phyloP scores from a whole-genome alignment of 2,888 invertebrate genomes.

The Yponomeuta plumbellus region DNA sequence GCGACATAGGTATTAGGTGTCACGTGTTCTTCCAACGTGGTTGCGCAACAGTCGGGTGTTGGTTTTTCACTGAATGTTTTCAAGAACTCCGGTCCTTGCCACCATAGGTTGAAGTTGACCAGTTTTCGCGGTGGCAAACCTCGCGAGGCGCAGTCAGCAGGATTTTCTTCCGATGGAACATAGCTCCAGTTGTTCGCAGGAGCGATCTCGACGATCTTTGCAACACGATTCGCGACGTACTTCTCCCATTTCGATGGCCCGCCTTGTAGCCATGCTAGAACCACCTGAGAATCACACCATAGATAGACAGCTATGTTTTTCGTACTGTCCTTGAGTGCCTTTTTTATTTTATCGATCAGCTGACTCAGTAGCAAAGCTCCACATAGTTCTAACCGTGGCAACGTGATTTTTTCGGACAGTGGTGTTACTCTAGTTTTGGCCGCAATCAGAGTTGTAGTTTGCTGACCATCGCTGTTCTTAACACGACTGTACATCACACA shows the following conservation, averaged over 20 bases:
- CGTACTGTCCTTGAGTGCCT: too few relatives aligned
- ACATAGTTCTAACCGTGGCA: too few relatives aligned
- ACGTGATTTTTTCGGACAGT: too few relatives aligned
- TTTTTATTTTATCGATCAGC: too few relatives aligned
- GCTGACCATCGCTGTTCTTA: too few relatives aligned
- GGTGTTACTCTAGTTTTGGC: too few relatives aligned
- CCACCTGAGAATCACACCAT: slow-evolving; percentile 14
- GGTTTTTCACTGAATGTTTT: not conserved
- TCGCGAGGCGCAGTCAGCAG: slow-evolving; percentile 12
- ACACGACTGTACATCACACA: too few relatives aligned
- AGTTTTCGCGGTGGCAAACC: slow-evolving; percentile 12
- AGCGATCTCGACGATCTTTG: not conserved
- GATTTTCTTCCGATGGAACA: slow-evolving; percentile 5
- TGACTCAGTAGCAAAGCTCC: too few relatives aligned
- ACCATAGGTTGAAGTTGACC: slow-evolving; percentile 5
- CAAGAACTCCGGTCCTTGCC: slow-evolving; percentile 10
- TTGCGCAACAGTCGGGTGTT: not conserved
- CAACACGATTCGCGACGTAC: slow-evolving; percentile 8
- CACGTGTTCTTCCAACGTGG: too few relatives aligned
- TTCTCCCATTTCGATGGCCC: slow-evolving; percentile 2
- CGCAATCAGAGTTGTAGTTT: too few relatives aligned
- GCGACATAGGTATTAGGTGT: too few relatives aligned
- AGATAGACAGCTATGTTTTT: too few relatives aligned
- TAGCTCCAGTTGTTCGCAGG: slow-evolving; percentile 2
- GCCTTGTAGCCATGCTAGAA: slow-evolving; percentile 13